These are phyloP conservation scores for Furcula furcula DNA, from an alignment of 2,888 invertebrate genomes.

Conservation along the genomic window DNA sequence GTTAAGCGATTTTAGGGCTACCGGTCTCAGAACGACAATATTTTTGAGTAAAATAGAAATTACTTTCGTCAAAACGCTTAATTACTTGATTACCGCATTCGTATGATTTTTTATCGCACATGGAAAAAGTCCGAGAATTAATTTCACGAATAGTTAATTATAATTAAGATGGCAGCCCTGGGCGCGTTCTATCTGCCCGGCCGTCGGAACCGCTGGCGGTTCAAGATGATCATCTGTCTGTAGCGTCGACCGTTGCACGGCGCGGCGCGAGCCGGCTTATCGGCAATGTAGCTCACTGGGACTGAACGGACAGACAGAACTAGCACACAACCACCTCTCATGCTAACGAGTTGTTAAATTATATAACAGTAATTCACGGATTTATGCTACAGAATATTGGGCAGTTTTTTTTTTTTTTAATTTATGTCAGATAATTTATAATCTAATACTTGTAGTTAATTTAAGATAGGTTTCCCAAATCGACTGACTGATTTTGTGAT, in stretches of 20 bases:
- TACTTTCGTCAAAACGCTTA: too few relatives aligned
- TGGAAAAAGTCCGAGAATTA: too few relatives aligned
- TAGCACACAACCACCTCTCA: background rate
- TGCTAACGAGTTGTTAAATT: background rate
- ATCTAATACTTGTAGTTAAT: too few relatives aligned
- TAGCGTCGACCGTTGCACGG: constrained; percentile 28
- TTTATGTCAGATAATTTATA: too few relatives aligned
- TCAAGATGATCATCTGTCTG: constrained; percentile 36
- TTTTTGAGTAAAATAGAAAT: too few relatives aligned
- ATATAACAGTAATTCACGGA: constrained; percentile 5
- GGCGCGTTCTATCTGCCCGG: constrained; percentile 40
- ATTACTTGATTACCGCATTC: too few relatives aligned
- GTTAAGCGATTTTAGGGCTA: constrained; percentile 11
- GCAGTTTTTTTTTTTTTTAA: too few relatives aligned
- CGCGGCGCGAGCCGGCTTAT: constrained; percentile 11
- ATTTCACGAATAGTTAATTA: background rate
- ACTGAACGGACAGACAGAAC: constrained; percentile 5
- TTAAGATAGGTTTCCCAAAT: too few relatives aligned
- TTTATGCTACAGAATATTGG: too few relatives aligned
- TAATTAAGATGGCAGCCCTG: background rate
- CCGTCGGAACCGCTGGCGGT: constrained; percentile 37
- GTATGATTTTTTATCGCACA: too few relatives aligned
- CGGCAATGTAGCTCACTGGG: constrained; percentile 12
- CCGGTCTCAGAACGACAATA: too few relatives aligned
- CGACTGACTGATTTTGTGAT: too few relatives aligned